Percentiles rank a stretch among this genome's conserved stretches.
These are phyloP conservation scores for Dryoscopus gambensis DNA, from an alignment of 2,113 vertebrate genomes.

Conservation along the genomic window DNA sequence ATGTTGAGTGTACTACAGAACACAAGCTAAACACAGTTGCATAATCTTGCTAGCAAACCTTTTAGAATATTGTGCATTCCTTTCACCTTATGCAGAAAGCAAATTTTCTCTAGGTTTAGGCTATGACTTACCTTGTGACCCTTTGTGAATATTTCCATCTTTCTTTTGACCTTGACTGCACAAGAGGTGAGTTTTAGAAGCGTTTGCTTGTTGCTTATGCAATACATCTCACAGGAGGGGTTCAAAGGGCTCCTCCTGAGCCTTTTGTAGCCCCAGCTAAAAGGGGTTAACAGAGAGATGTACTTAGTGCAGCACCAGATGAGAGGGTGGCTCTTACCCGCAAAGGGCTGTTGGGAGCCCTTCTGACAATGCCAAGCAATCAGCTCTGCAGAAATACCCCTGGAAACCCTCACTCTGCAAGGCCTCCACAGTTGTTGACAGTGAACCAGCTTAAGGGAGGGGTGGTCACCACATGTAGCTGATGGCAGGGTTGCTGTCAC, in stretches of 20 bases:
- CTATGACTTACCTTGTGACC: background rate
- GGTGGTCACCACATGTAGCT: fast-evolving
- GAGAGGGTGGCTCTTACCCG: background rate
- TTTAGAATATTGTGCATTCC: background rate
- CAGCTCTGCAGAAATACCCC: background rate
- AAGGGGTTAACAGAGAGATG: background rate
- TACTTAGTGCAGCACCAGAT: background rate
- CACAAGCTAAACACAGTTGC: background rate
- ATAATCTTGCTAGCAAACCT: background rate
- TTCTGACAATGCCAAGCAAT: background rate
- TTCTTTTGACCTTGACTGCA: background rate
- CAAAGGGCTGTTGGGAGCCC: background rate
- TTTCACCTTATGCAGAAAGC: background rate
- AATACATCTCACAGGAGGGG: background rate
- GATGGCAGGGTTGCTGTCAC: background rate
- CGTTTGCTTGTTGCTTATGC: background rate
- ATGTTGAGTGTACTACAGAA: background rate
- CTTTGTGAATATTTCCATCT: background rate
- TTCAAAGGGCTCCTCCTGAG: background rate
- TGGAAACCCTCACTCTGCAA: background rate
- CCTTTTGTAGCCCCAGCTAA: background rate
- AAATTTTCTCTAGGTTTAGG: background rate
- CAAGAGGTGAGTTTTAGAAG: background rate
- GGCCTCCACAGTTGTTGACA: background rate
- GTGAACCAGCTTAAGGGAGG: background rate